Percentiles rank a stretch among this genome's conserved stretches.
phyloP scores from a whole-genome alignment of 2,888 invertebrate species.

The Ephialtes manifestator region DNA sequence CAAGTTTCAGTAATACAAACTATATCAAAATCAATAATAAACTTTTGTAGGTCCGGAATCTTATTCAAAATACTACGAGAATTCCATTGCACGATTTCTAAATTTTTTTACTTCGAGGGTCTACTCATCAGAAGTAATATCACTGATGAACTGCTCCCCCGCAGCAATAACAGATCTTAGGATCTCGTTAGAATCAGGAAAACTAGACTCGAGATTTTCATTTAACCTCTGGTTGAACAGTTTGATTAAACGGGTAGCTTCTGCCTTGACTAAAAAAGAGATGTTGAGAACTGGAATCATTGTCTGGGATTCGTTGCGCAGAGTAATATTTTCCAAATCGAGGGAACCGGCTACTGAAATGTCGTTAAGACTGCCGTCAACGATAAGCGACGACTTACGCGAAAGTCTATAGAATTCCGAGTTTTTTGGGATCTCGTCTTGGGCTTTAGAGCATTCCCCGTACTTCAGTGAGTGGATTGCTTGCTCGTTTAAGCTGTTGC shows the following conservation, averaged over 20 bases:
- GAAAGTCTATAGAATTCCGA: too few relatives aligned
- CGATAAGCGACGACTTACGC: not conserved
- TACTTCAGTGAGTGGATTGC: too few relatives aligned
- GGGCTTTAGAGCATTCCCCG: not conserved
- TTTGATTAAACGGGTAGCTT: not conserved
- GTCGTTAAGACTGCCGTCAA: not conserved
- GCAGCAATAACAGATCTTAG: not conserved
- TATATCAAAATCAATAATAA: not conserved
- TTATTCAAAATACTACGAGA: not conserved
- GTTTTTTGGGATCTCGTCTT: too few relatives aligned
- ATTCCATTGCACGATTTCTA: not conserved
- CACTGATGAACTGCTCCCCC: slow-evolving; percentile 11
- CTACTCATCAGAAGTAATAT: not conserved
- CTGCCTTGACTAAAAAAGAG: not conserved
- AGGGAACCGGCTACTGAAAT: not conserved
- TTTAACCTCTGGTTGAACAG: not conserved
- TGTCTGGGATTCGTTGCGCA: not conserved
- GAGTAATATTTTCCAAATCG: not conserved
- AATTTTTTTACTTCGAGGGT: not conserved
- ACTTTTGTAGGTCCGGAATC: not conserved
- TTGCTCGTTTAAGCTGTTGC: too few relatives aligned
- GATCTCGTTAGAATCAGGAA: not conserved
- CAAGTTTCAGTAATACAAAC: slow-evolving; percentile 6
- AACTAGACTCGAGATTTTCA: not conserved
- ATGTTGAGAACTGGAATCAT: not conserved